These are phyloP conservation scores for Ptiloglossa arizonensis DNA, from an alignment of 1,140 invertebrate genomes.

Conservation along the genomic window DNA sequence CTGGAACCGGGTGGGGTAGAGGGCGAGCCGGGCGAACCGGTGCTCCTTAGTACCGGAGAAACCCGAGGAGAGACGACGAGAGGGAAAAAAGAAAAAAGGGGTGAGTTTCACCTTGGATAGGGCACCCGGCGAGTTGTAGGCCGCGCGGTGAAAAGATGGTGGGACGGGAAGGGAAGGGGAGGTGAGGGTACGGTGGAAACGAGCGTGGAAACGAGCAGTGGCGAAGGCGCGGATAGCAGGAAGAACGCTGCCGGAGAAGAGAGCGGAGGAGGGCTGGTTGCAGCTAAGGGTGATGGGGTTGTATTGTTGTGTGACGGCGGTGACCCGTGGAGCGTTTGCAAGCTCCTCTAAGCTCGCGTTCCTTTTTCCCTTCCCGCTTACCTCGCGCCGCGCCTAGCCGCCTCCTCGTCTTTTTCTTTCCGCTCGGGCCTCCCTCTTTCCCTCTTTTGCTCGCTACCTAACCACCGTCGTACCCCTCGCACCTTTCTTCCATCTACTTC, in stretches of 20 bases:
- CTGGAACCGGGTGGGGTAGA: too few relatives aligned
- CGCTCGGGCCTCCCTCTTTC: too few relatives aligned
- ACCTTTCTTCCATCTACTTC: constrained; percentile 47
- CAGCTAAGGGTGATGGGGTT: constrained; percentile 66
- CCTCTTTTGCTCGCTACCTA: constrained; percentile 2
- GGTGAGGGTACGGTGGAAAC: constrained; percentile 55
- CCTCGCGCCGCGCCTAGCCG: too few relatives aligned
- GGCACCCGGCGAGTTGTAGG: constrained; percentile 64
- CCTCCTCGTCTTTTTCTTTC: constrained; percentile 10
- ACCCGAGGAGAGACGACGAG: background rate
- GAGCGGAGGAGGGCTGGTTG: constrained; percentile 18
- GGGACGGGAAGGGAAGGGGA: constrained; percentile 49
- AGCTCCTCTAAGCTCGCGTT: constrained; percentile 60
- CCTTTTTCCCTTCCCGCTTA: constrained; percentile 40
- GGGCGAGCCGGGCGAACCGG: too few relatives aligned
- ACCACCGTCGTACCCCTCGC: constrained; percentile 29
- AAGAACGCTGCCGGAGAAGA: constrained; percentile 1
- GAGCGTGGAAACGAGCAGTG: constrained; percentile 70
- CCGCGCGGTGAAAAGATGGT: constrained; percentile 27
- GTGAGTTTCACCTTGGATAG: constrained; percentile 55
- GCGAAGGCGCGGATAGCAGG: constrained; percentile 52
- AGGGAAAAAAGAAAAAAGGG: constrained; percentile 41
- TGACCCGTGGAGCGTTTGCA: constrained; percentile 73
- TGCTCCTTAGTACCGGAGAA: constrained; percentile 36
- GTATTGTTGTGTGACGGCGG: constrained; percentile 73